phyloP scores from a whole-genome alignment of 2,888 invertebrate species.

The Heterodera filipjevi region DNA sequence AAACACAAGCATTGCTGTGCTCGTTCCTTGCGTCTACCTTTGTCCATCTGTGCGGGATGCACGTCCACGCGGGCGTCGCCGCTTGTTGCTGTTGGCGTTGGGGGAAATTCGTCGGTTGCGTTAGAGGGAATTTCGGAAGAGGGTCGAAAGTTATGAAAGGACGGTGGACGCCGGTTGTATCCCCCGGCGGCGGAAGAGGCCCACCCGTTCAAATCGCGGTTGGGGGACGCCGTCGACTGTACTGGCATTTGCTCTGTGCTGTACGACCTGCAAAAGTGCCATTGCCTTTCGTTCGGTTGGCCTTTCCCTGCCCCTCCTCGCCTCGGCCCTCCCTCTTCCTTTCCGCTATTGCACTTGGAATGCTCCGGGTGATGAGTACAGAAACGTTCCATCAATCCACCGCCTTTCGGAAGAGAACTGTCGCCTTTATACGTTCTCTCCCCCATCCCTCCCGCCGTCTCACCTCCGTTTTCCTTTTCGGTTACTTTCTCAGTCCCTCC shows the following conservation, averaged over 20 bases:
- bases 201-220: neutral
- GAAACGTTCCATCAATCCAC: slow-evolving; percentile 11
- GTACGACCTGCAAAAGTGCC: neutral
- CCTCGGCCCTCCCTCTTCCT: neutral
- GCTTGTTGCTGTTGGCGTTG: neutral
- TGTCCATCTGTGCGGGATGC: neutral
- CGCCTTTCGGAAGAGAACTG: neutral
- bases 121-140: neutral
- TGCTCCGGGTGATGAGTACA: slow-evolving; percentile 18
- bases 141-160: slow-evolving; percentile 2
- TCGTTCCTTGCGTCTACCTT: neutral
- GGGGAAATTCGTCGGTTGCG: neutral
- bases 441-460: neutral
- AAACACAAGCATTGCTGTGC: neutral
- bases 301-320: neutral
- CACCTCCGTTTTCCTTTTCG: neutral
- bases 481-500: neutral
- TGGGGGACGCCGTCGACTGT: neutral
- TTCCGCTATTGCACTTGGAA: slow-evolving; percentile 8
- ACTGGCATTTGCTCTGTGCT: neutral
- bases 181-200: neutral
- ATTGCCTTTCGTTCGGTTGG: neutral
- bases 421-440: neutral
- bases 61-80: neutral
- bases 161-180: neutral